phyloP scores from a whole-genome alignment of 2,113 vertebrate genomes.

The human region GRCh38 chr12:62986001-62986500 shows the following conservation, averaged over 20 bases:
- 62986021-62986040: not conserved
- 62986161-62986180: not conserved
- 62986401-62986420: not conserved
- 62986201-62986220: not conserved
- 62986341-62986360: not conserved
- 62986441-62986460: not conserved
- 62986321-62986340: not conserved
- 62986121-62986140: not conserved
- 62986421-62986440: not conserved
- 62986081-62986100: not conserved
- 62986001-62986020: not conserved
- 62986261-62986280: not conserved
- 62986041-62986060: not conserved
- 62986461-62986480: not conserved
- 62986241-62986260: not conserved
- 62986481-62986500: not conserved
- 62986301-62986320: not conserved
- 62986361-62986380: not conserved
- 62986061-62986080: not conserved
- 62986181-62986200: not conserved
- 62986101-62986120: not conserved
- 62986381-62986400: not conserved
- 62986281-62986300: not conserved
- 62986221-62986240: not conserved
- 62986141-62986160: not conserved